These are phyloP conservation scores for Apis dorsata DNA, from an alignment of 1,140 invertebrate species.

Conservation along the genomic window DNA sequence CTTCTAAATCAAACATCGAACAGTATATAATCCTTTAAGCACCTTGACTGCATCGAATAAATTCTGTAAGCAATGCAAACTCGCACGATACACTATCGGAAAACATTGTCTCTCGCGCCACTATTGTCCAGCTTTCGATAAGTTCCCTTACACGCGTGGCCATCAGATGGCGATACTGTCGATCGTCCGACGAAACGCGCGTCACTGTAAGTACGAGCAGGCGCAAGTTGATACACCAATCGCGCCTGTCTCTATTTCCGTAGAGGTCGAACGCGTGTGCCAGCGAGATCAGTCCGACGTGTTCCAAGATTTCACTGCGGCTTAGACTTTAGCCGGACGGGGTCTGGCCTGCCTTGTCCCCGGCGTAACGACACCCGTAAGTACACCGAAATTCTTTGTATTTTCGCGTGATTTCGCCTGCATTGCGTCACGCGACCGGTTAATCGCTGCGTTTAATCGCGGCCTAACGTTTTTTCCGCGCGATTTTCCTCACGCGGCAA, in stretches of 20 bases:
- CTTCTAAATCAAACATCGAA: neutral
- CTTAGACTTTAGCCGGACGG: slow-evolving; percentile 70
- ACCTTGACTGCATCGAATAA: neutral
- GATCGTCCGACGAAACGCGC: neutral
- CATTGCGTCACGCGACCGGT: neutral
- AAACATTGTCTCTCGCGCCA: neutral
- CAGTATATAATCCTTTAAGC: neutral
- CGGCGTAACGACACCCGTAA: slow-evolving; percentile 58
- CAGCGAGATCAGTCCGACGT: slow-evolving; percentile 45
- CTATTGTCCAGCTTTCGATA: neutral
- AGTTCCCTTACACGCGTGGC: neutral
- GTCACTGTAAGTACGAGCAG: slow-evolving; percentile 4
- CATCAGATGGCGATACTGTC: slow-evolving; percentile 44
- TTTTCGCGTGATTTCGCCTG: neutral
- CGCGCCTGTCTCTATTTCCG: slow-evolving; percentile 62
- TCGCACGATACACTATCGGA: neutral
- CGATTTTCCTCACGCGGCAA: neutral
- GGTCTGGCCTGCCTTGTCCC: slow-evolving; percentile 58
- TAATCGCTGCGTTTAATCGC: neutral
- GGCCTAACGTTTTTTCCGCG: neutral
- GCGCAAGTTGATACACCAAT: slow-evolving; percentile 40
- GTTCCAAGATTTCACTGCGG: slow-evolving; percentile 60
- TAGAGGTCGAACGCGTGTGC: slow-evolving; percentile 69
- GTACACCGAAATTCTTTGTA: slow-evolving; percentile 49
- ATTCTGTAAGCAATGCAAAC: neutral